phyloP scores from a whole-genome alignment of 2,888 invertebrate species.

The Cheilosia variabilis region DNA sequence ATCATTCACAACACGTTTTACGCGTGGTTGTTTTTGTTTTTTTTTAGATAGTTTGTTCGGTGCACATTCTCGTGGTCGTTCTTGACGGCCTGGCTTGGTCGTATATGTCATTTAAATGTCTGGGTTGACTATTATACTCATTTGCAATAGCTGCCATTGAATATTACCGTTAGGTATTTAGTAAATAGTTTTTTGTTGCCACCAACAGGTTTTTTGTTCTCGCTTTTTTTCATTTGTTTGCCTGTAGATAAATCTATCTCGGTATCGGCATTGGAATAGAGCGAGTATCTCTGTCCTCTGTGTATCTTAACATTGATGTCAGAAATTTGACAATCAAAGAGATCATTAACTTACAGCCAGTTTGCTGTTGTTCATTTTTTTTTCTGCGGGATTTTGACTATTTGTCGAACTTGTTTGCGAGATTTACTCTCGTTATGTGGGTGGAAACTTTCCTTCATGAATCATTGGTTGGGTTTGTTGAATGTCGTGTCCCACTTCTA shows the following conservation, averaged over 20 bases:
- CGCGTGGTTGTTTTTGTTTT: neutral
- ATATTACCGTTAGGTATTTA: constrained; percentile 67
- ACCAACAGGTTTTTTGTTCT: constrained; percentile 5
- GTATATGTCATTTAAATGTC: constrained; percentile 68
- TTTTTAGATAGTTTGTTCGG: constrained; percentile 33
- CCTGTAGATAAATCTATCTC: neutral
- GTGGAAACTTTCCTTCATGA: constrained; percentile 45
- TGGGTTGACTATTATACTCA: constrained; percentile 61
- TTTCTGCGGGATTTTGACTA: neutral
- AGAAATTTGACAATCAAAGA: constrained; percentile 50
- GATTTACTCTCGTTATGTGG: constrained; percentile 22
- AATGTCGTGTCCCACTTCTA: constrained; percentile 30
- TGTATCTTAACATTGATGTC: constrained; percentile 43
- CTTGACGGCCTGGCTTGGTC: constrained; percentile 26
- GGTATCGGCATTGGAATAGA: neutral
- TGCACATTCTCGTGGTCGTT: constrained; percentile 61
- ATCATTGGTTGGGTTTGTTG: constrained; percentile 21
- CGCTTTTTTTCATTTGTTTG: neutral
- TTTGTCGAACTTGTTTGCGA: constrained; percentile 38
- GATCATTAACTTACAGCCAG: constrained; percentile 14
- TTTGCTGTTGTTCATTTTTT: neutral
- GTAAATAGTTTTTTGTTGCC: constrained; percentile 23
- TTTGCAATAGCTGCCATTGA: constrained; percentile 61
- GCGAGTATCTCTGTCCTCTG: neutral
- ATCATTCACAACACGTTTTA: constrained; percentile 47